Conservation (phyloP, 2,888 invertebrate species). For the Cephus nigrinus region DNA sequence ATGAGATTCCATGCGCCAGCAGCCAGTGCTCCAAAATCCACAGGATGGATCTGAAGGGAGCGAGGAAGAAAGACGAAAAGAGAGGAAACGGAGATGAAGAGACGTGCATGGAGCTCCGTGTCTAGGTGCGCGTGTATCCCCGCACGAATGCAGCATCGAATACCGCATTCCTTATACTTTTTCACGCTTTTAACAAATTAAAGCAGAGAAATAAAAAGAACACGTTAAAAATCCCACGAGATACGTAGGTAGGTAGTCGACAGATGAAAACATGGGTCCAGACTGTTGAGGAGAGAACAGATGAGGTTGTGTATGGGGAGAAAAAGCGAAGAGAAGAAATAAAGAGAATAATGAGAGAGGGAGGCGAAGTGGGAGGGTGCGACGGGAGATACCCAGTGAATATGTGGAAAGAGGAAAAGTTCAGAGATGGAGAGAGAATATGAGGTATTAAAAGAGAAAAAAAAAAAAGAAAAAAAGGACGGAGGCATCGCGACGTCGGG, state of each 20-base stretch:
- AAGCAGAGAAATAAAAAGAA: constrained; percentile 44
- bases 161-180: constrained; percentile 12
- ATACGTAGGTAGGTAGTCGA: neutral
- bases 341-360: constrained; percentile 13
- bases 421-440: constrained; percentile 13
- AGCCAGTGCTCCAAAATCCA: neutral
- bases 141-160: neutral
- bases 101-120: no score
- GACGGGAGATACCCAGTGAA: neutral
- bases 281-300: constrained; percentile 7
- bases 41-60: neutral
- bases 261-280: constrained; percentile 15
- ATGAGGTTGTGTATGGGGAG: constrained; percentile 21
- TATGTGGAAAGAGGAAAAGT: constrained; percentile 13
- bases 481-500: constrained; percentile 7
- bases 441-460: constrained; percentile 13
- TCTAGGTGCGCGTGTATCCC: no score
- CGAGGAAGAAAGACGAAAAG: neutral
- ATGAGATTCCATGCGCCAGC: neutral
- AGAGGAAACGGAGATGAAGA: neutral
- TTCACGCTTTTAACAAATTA: constrained; percentile 60
- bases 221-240: constrained; percentile 7
- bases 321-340: constrained; percentile 5
- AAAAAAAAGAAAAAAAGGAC: constrained; percentile 16
- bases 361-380: neutral